Percentiles rank a stretch among this genome's conserved stretches.
phyloP scores from a whole-genome alignment of 2,888 invertebrate species.

The Steinernema hermaphroditum region DNA sequence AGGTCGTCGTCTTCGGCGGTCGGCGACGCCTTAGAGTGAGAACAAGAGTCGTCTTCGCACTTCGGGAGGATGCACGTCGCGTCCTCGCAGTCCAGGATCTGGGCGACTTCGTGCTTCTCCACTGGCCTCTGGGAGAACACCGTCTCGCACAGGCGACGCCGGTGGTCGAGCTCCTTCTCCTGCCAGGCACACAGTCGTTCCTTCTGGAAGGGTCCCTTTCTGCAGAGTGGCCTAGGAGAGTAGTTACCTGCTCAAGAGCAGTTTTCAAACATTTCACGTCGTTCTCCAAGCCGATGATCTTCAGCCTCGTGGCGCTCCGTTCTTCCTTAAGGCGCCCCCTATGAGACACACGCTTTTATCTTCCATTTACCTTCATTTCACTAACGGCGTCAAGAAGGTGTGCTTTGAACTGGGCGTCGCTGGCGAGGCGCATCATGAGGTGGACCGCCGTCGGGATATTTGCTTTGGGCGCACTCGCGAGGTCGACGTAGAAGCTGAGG shows the following conservation, averaged over 20 bases:
- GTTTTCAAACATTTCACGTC: neutral
- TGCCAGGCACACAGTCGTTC: neutral
- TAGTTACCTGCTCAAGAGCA: neutral
- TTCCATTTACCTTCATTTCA: neutral
- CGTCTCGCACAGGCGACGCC: neutral
- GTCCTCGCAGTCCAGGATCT: conserved; percentile 6
- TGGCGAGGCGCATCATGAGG: neutral
- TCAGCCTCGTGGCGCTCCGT: neutral
- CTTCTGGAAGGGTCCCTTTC: neutral
- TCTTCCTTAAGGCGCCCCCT: neutral
- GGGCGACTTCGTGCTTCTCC: neutral
- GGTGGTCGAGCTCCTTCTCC: neutral
- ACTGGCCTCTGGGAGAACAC: neutral
- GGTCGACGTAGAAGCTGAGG: conserved; percentile 6
- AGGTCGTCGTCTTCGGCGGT: neutral
- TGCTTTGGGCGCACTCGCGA: neutral
- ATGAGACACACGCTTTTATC: neutral
- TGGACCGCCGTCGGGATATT: neutral
- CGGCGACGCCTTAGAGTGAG: neutral
- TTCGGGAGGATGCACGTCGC: neutral
- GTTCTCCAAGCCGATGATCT: neutral
- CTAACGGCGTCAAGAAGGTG: neutral
- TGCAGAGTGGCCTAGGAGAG: neutral
- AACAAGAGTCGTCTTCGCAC: neutral
- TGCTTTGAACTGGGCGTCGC: neutral